A percentile compares a stretch with the other conserved stretches of the same genome.
These are phyloP conservation scores for Mimumesa dahlbomi DNA, from an alignment of 2,888 invertebrate species.

Conservation along the genomic window DNA sequence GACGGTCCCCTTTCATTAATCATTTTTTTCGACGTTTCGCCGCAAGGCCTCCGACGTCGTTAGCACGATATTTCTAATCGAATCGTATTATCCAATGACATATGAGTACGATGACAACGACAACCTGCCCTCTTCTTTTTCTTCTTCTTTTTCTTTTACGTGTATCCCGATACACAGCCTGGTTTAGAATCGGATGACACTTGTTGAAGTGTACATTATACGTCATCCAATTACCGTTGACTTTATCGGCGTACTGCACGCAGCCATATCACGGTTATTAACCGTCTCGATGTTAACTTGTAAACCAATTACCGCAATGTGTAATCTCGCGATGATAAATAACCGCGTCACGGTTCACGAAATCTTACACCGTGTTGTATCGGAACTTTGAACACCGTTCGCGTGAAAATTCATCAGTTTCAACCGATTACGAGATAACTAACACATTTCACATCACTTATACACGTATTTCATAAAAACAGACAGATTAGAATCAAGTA, in stretches of 20 bases:
- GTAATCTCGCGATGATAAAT: neutral
- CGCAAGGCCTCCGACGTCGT: conserved; percentile 36
- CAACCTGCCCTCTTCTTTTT: conserved; percentile 9
- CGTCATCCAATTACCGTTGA: conserved; percentile 49
- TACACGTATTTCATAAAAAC: no score
- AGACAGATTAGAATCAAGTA: no score
- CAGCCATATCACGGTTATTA: conserved; percentile 26
- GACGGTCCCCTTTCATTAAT: conserved; percentile 54
- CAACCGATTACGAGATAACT: no score
- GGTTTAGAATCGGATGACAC: conserved; percentile 40
- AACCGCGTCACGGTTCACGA: no score
- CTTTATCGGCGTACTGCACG: conserved; percentile 51
- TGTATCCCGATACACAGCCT: conserved; percentile 7
- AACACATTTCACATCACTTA: no score
- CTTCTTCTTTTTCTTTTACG: no score
- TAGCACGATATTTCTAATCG: conserved; percentile 58
- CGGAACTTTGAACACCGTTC: no score
- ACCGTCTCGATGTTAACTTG: conserved; percentile 34
- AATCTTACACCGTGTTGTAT: no score
- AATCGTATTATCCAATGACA: conserved; percentile 62
- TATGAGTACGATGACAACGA: conserved; percentile 31
- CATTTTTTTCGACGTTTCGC: conserved; percentile 28
- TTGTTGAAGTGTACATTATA: conserved; percentile 47
- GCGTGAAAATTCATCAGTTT: no score
- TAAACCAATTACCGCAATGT: conserved; percentile 47